Base-by-base conservation (phyloP, 2,888 invertebrate species). In the Xylocampa areola region DNA sequence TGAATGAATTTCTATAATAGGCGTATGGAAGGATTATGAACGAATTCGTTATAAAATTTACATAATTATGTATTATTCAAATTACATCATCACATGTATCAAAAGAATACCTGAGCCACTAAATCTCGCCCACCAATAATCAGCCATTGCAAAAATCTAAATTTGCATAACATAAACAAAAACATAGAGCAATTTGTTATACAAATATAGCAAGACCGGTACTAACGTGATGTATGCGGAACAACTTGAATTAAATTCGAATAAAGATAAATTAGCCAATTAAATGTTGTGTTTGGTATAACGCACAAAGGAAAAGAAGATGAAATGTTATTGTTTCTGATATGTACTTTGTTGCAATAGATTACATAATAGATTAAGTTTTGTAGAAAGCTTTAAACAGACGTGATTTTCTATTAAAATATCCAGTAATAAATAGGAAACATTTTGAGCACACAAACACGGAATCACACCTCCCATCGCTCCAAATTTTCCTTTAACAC, bases 61-160 rank as follows among this genome's bases (percentile, higher is more conserved):
- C 69, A 77, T 72, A 76, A 65, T 68, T 27, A 67, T 61, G n/a
- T n/a, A n/a, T 39, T 36, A 30, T 52, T 61, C 45, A 53, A 52
- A 68, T 68, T 52, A 66, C 64, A 67, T 68, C 71, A 74, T 75
- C 66, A 44, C 55, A 23, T 61, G 53, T 64, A 73, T 70, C 74
- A 75, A 81, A 80, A 76, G 77, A 79, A 76, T 79, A 66, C 70
- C 66, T 68, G 63, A 68, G 59, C 45, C 66, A 69, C 67, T 76
- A 67, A 68, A 75, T 77, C 76, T 77, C 85, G 76, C 85, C 86
- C 71, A 82, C 86, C 45, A 21, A 43, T 43, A 70, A 76, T 79
- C 69, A 72, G 66, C 64, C 61, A 58, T 82, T 82, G 84, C 86
- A 87, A 86, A 87, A 86, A 87, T 83, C 52, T 39, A 73, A 81